Evolutionary conservation across 2,113 vertebrate genomes (phyloP), one percentile per base, ranked within the genome.

Genomic region (Marmota monax): DNA sequence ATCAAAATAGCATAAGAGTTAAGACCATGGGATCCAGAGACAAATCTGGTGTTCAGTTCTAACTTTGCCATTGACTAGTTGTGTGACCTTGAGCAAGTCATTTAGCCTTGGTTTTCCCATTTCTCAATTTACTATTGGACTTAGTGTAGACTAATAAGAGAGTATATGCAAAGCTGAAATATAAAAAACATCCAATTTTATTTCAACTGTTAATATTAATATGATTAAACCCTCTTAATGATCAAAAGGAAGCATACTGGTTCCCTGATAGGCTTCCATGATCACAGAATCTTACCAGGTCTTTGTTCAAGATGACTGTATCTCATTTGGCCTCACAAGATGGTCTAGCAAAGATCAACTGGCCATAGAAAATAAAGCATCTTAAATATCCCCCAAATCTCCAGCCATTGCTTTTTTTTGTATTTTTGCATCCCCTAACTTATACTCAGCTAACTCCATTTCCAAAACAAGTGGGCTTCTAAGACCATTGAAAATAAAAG

Each of bases 401-500:
- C 51, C 73, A 85, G 29, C 2, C 77, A 4, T 61, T 95, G 53
- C 25, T 90, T 93, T 96, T 87, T 89, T 96, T 87, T 89, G 72
- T 80, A 70, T 45, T 80, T 95, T 14, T 87, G 18, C 48, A 34
- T 82, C 77, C 95, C 96, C 48, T 74, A 96, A 95, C 51, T 76
- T 92, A 87, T 90, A 92, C 56, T 88, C 87, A 51, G 92, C 84
- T 95, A 96, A 95, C 17, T 22, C 95, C 69, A 92, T 97, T 98
- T 98, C 82, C 92, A 96, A 98, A 97, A 42, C 67, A 97, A 98
- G 92, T 86, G 23, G 16, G 88, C 96, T 97, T 98, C 85, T 95
- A 96, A 97, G 97, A 63, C 58, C 78, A 96, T 92, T 92, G 39
- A 98, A 98, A 90, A 88, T 95, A 97, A 96, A 98, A 98, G 95